phyloP scores from a whole-genome alignment of 1,140 invertebrate species.

The Drosophila pseudoananassae region DNA sequence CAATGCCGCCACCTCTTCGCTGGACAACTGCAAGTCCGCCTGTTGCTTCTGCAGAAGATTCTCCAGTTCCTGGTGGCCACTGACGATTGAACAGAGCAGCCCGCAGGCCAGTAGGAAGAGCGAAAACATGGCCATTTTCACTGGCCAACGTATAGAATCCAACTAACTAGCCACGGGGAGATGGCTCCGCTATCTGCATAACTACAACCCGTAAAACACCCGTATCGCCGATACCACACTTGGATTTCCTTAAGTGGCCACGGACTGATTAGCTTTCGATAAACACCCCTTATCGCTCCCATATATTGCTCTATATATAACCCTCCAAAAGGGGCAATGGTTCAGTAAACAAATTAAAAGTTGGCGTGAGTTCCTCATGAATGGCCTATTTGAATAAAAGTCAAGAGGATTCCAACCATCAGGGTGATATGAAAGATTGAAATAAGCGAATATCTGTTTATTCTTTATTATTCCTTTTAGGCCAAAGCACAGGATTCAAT shows the following conservation, averaged over 20 bases:
- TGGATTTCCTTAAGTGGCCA: slow-evolving; percentile 54
- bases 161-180: slow-evolving; percentile 37
- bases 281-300: slow-evolving; percentile 52
- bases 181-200: slow-evolving; percentile 21
- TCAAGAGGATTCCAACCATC: neutral
- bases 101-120: slow-evolving; percentile 37
- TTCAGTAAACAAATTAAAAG: slow-evolving; percentile 25
- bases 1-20: slow-evolving; percentile 55
- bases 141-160: slow-evolving; percentile 14
- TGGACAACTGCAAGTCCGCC: slow-evolving; percentile 52
- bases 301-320: slow-evolving; percentile 34
- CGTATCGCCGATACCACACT: slow-evolving; percentile 52
- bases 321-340: slow-evolving; percentile 32
- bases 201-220: slow-evolving; percentile 31
- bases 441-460: neutral
- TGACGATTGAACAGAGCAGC: slow-evolving; percentile 12
- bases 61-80: slow-evolving; percentile 48
- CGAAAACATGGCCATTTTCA: slow-evolving; percentile 33
- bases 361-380: slow-evolving; percentile 20
- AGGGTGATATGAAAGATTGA: slow-evolving; percentile 1
- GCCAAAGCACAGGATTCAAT: slow-evolving; percentile 28
- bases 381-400: slow-evolving; percentile 4
- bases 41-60: slow-evolving; percentile 46
- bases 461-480: slow-evolving; percentile 5
- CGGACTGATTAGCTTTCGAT: slow-evolving; percentile 48